A percentile compares a stretch with the other conserved stretches of the same genome.
These are phyloP conservation scores for Nycteola revayana DNA, from an alignment of 2,888 invertebrate species.

Conservation along the genomic window DNA sequence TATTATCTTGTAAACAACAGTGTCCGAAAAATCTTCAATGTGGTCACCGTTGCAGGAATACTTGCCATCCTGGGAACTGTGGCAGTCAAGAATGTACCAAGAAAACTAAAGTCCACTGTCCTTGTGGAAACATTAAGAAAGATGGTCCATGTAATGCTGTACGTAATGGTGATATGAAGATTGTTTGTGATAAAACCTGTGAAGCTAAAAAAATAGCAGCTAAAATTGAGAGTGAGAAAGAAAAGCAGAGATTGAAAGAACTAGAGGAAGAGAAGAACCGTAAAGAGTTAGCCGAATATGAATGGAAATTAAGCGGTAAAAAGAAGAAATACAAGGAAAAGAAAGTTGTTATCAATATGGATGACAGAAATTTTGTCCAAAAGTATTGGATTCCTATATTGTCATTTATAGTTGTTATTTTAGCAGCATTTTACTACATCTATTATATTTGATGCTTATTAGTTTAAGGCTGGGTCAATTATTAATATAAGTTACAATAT, in stretches of 20 bases:
- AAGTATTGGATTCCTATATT: slow-evolving; percentile 70
- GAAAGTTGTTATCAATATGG: slow-evolving; percentile 67
- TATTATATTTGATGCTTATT: slow-evolving; percentile 23
- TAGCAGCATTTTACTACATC: slow-evolving; percentile 46
- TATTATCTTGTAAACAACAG: slow-evolving; percentile 88
- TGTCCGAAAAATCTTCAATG: slow-evolving; percentile 94
- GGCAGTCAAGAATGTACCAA: slow-evolving; percentile 87
- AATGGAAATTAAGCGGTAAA: slow-evolving; percentile 88
- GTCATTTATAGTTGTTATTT: slow-evolving; percentile 44
- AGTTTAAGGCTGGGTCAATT: too few species aligned
- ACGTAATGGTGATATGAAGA: slow-evolving; percentile 57
- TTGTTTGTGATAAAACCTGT: slow-evolving; percentile 86
- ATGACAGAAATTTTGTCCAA: slow-evolving; percentile 60
- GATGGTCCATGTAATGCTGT: slow-evolving; percentile 86
- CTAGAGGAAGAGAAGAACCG: slow-evolving; percentile 86
- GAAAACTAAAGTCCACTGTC: slow-evolving; percentile 89
- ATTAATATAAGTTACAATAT: too few species aligned
- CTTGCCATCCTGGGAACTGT: slow-evolving; percentile 89
- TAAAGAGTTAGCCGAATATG: slow-evolving; percentile 88
- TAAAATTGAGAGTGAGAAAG: slow-evolving; percentile 75
- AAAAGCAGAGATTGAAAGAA: slow-evolving; percentile 80
- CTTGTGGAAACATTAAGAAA: slow-evolving; percentile 89
- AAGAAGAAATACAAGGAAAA: slow-evolving; percentile 78
- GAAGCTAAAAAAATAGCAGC: slow-evolving; percentile 78
- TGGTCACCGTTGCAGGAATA: slow-evolving; percentile 89